A percentile compares a stretch with the other conserved stretches of the same genome.
Conservation (phyloP, 2,797 vertebrate genomes). For the Clarias fuscus region DNA sequence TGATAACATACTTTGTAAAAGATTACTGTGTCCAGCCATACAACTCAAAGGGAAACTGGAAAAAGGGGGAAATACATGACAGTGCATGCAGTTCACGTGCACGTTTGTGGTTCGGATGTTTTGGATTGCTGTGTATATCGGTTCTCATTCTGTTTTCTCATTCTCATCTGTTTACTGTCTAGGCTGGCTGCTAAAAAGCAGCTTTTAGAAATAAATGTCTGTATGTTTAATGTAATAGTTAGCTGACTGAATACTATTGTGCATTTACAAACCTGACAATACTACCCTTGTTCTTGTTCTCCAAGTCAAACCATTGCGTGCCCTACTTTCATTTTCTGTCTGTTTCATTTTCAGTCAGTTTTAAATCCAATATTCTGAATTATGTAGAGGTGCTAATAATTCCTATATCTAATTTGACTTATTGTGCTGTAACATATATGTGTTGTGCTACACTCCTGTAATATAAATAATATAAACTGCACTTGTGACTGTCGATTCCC, state of each 20-base stretch:
- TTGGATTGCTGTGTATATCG: neutral
- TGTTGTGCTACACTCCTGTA: neutral
- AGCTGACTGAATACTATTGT: constrained; percentile 11
- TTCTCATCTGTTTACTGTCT: neutral
- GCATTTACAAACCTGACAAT: constrained; percentile 23
- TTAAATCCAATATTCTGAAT: constrained; percentile 11
- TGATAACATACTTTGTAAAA: constrained; percentile 2
- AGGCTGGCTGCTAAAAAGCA: neutral
- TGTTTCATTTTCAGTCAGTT: constrained; percentile 9
- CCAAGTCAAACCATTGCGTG: neutral
- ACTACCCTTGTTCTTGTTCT: neutral
- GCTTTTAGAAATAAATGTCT: neutral
- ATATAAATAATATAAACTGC: constrained; percentile 17
- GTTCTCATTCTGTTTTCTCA: neutral
- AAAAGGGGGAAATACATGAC: neutral
- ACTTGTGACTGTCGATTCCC: neutral
- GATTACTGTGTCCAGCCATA: neutral
- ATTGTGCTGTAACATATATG: constrained; percentile 1
- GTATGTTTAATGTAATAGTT: neutral
- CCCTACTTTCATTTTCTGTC: constrained; percentile 18
- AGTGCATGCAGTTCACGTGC: neutral
- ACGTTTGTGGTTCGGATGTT: neutral
- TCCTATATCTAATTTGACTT: neutral
- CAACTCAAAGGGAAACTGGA: neutral
- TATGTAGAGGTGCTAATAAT: neutral